Conservation (phyloP, 92 coral and sea anemone genomes). For the Palythoa caribaeorum region DNA sequence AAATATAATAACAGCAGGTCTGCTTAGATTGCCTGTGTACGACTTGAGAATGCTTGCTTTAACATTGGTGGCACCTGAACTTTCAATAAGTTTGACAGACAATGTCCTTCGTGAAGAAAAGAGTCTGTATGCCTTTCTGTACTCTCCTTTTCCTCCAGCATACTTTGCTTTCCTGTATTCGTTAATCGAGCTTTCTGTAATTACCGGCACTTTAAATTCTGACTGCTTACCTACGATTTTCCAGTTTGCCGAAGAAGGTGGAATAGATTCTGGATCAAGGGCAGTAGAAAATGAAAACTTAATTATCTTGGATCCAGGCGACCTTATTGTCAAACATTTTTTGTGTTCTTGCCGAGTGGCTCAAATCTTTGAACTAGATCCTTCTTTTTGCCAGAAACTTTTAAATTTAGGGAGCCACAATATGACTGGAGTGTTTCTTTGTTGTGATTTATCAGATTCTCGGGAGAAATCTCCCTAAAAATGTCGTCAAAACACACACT, state of each 20-base stretch:
- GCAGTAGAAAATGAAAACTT: not conserved
- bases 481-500: not conserved
- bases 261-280: not conserved
- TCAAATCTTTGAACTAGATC: not conserved
- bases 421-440: not conserved
- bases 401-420: not conserved
- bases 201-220: conserved; percentile 29
- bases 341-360: not conserved
- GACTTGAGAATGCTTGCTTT: conserved; percentile 58
- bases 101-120: conserved; percentile 53
- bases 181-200: conserved; percentile 48
- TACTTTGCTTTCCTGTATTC: conserved; percentile 59
- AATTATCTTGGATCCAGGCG: not conserved
- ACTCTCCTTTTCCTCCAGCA: conserved; percentile 59
- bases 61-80: conserved; percentile 33
- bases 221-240: not conserved
- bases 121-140: conserved; percentile 54
- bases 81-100: conserved; percentile 47
- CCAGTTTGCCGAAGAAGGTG: conserved; percentile 11
- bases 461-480: not conserved
- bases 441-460: not conserved
- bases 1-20: conserved; percentile 62
- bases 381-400: not conserved
- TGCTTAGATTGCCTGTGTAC: conserved; percentile 47
- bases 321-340: not conserved